Evolutionary conservation across 1,140 invertebrate species (phyloP).

Genomic region (Hetaerina americana): DNA sequence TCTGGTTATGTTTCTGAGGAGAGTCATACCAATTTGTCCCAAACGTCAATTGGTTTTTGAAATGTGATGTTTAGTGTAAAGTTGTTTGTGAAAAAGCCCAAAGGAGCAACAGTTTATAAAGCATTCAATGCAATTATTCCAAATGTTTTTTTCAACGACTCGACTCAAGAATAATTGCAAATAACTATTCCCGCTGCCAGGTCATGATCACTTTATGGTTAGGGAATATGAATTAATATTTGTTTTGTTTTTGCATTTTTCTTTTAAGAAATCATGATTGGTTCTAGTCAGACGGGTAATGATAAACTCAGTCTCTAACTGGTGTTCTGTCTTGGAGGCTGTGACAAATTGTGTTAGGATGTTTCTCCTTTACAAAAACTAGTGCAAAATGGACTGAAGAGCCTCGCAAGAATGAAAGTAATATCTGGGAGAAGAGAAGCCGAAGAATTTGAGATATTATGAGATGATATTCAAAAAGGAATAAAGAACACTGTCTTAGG

Average conservation of each 20-base stretch:
- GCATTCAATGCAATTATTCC: slow-evolving; percentile 1
- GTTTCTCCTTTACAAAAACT: slow-evolving; percentile 12
- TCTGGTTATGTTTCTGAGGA: neutral
- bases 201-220: neutral
- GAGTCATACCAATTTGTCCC: neutral
- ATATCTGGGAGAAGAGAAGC: neutral
- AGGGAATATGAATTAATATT: slow-evolving; percentile 2
- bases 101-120: neutral
- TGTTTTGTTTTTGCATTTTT: slow-evolving; percentile 1
- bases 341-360: slow-evolving; percentile 18
- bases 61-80: neutral
- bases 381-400: slow-evolving; percentile 16
- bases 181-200: neutral
- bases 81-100: neutral
- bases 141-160: neutral
- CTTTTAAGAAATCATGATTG: slow-evolving; percentile 10
- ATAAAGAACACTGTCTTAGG: slow-evolving; percentile 2
- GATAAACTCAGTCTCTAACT: slow-evolving; percentile 17
- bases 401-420: slow-evolving; percentile 13
- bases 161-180: neutral
- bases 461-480: neutral
- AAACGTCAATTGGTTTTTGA: neutral
- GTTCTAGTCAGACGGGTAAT: slow-evolving; percentile 19
- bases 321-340: slow-evolving; percentile 18
- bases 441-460: neutral